phyloP scores from a whole-genome alignment of 2,113 vertebrate genomes.

The Genyomyrus donnyi region DNA sequence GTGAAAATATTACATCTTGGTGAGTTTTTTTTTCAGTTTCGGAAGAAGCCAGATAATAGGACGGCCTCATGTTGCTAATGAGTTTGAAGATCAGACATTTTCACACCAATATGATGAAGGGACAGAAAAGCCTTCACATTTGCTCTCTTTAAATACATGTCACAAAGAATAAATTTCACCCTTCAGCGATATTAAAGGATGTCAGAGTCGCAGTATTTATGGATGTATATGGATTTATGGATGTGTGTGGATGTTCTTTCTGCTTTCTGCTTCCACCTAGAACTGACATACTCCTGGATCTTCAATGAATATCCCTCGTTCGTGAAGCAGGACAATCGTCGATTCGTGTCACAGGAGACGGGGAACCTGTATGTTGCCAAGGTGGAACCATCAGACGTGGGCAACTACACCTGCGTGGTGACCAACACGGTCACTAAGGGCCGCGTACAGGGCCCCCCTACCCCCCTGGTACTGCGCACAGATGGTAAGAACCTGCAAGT shows the following conservation, averaged over 20 bases:
- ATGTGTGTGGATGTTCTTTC: not conserved
- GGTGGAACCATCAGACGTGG: constrained; percentile 85
- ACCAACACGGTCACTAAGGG: constrained; percentile 83
- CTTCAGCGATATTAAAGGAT: not conserved
- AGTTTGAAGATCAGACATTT: constrained; percentile 36
- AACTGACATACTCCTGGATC: constrained; percentile 91
- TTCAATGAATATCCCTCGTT: constrained; percentile 90
- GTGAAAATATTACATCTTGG: constrained; percentile 23
- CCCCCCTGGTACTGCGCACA: constrained; percentile 81
- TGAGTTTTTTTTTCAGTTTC: constrained; percentile 27
- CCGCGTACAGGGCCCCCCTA: constrained; percentile 79
- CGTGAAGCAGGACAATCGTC: constrained; percentile 84
- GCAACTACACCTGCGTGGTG: constrained; percentile 95
- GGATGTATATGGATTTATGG: not conserved
- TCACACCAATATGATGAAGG: constrained; percentile 37
- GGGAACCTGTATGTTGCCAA: constrained; percentile 95
- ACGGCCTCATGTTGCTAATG: constrained; percentile 25
- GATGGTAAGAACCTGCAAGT: constrained; percentile 69
- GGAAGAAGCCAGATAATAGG: constrained; percentile 37
- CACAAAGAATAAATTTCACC: not conserved
- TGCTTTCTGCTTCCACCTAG: constrained; percentile 54
- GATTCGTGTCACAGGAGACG: constrained; percentile 91
- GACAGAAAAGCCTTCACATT: constrained; percentile 27
- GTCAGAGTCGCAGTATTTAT: not conserved
- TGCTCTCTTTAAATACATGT: constrained; percentile 19